phyloP scores from a whole-genome alignment of 1,140 invertebrate genomes.

The Hycleus phaleratus region DNA sequence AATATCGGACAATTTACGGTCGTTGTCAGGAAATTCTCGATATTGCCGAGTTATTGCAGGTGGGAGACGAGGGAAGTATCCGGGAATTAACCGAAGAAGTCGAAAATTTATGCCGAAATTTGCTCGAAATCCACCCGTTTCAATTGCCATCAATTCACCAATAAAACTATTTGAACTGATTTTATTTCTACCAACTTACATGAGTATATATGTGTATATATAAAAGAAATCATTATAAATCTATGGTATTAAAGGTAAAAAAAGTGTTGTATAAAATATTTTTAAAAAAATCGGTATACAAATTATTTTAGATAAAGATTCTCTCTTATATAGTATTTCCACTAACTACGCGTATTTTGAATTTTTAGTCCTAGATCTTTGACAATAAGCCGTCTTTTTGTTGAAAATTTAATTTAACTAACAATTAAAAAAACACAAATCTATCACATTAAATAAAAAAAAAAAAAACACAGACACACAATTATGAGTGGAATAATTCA shows the following conservation, averaged over 20 bases:
- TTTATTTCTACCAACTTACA: conserved; percentile 14
- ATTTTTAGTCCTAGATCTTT: conserved; percentile 6
- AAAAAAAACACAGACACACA: neutral
- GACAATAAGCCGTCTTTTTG: conserved; percentile 1
- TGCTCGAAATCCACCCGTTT: no score
- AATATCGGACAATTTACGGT: no score
- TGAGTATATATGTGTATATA: conserved; percentile 8
- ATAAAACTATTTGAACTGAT: no score
- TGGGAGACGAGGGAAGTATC: no score
- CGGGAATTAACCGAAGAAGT: no score
- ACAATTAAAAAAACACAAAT: conserved; percentile 7
- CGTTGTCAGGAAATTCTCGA: no score
- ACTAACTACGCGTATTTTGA: neutral
- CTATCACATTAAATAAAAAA: neutral
- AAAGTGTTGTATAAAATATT: conserved; percentile 15
- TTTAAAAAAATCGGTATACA: conserved; percentile 8
- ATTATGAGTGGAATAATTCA: neutral
- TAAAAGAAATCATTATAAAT: conserved; percentile 11
- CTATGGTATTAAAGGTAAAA: conserved; percentile 16
- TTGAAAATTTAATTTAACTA: conserved; percentile 11
- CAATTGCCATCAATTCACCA: no score
- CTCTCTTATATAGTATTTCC: neutral
- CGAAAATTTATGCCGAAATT: no score
- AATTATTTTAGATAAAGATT: conserved; percentile 7
- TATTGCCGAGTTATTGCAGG: no score